Evolutionary conservation across 2,797 vertebrate species (phyloP).

Genomic region (Hydrolagus colliei): DNA sequence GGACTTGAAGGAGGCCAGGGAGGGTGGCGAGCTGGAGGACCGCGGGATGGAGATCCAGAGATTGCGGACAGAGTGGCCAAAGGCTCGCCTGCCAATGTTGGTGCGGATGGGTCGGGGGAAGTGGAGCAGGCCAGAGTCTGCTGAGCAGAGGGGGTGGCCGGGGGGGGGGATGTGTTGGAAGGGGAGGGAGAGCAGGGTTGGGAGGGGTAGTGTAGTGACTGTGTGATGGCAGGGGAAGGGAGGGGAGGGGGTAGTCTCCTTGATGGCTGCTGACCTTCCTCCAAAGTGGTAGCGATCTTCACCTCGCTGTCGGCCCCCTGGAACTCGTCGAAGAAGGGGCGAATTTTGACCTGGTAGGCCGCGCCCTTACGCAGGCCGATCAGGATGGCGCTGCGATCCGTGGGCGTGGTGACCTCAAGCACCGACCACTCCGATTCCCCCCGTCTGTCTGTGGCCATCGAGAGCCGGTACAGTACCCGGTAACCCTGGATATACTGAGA

Average conservation of each 20-base stretch:
- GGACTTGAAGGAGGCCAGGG: too few relatives aligned
- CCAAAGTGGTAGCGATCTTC: slow-evolving; percentile 86
- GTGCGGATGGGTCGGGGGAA: too few relatives aligned
- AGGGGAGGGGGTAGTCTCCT: background rate
- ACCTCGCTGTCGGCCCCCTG: slow-evolving; percentile 97
- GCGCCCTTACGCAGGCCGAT: slow-evolving; percentile 85
- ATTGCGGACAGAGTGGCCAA: too few relatives aligned
- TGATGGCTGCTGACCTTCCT: slow-evolving; percentile 63
- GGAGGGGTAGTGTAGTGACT: background rate
- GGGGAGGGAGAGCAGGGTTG: background rate
- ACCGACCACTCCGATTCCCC: slow-evolving; percentile 80
- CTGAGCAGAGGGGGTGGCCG: too few relatives aligned
- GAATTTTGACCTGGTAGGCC: slow-evolving; percentile 91
- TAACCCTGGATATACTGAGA: slow-evolving; percentile 95
- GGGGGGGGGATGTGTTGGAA: background rate
- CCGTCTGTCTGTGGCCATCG: slow-evolving; percentile 48
- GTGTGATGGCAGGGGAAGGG: too few relatives aligned
- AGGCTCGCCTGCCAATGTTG: too few relatives aligned
- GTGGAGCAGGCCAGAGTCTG: too few relatives aligned
- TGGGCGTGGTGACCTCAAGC: slow-evolving; percentile 84
- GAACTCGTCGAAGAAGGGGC: slow-evolving; percentile 97
- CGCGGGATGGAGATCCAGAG: too few relatives aligned
- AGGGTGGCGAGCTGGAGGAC: too few relatives aligned
- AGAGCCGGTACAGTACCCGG: slow-evolving; percentile 86
- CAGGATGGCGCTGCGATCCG: slow-evolving; percentile 79